A percentile compares a stretch with the other conserved stretches of the same genome.
Evolutionary conservation across 2,113 vertebrate species (phyloP).

Genomic region (Lynx canadensis): DNA sequence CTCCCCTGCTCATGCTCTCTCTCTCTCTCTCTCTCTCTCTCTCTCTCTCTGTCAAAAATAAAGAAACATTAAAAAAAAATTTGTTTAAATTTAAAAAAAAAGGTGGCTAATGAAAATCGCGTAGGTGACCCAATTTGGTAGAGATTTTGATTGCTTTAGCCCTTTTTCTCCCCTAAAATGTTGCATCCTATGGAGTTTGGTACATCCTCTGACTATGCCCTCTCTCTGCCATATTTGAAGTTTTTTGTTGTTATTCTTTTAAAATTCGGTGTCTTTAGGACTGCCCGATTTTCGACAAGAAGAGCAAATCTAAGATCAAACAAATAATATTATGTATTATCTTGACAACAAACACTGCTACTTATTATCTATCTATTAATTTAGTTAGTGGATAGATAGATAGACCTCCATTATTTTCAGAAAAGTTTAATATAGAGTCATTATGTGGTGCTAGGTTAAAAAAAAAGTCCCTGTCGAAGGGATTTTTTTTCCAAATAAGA

Average conservation of each 20-base stretch:
- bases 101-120: neutral
- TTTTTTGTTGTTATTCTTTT: neutral
- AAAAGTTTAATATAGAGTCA: constrained; percentile 34
- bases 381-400: neutral
- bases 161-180: neutral
- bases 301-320: neutral
- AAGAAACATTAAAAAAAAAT: no score
- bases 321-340: neutral
- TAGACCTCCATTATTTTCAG: neutral
- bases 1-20: no score
- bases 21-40: no score
- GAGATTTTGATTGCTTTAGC: neutral
- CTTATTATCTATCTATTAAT: neutral
- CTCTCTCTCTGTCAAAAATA: no score
- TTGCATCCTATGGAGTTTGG: neutral
- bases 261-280: neutral
- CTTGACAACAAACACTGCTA: neutral
- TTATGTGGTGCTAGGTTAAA: neutral
- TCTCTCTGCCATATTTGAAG: neutral
- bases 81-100: neutral
- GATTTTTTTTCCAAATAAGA: constrained; percentile 61
- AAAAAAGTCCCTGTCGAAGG: constrained; percentile 43
- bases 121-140: neutral
- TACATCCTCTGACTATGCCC: neutral
- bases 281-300: constrained; percentile 9